A percentile compares a stretch with the other conserved stretches of the same genome.
Evolutionary conservation across 2,797 vertebrate genomes (phyloP).

Genomic region (Urophycis tenuis): DNA sequence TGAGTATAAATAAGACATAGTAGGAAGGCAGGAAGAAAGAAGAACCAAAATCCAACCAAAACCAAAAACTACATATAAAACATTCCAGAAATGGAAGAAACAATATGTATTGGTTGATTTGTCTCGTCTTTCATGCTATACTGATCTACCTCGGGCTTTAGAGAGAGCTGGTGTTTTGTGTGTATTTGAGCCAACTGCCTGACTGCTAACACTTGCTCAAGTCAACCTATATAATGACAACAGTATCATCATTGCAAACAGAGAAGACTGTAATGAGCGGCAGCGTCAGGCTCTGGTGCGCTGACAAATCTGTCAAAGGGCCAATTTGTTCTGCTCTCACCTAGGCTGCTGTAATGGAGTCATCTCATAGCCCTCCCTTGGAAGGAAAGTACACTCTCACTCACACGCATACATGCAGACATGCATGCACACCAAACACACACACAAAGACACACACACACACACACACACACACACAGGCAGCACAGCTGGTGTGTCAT

Average conservation of each 20-base stretch:
- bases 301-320: conserved; percentile 17
- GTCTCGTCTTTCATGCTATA: not conserved
- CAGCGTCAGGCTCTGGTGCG: not conserved
- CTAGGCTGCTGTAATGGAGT: conserved; percentile 16
- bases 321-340: conserved; percentile 18
- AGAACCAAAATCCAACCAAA: not conserved
- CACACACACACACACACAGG: not conserved
- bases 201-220: not conserved
- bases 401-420: not conserved
- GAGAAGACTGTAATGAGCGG: not conserved
- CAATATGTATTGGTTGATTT: no score
- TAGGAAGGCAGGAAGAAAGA: not conserved
- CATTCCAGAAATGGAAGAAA: not conserved
- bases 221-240: not conserved
- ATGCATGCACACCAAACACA: not conserved
- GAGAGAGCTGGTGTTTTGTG: not conserved
- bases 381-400: not conserved
- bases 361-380: not conserved
- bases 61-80: not conserved
- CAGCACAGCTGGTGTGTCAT: conserved; percentile 7
- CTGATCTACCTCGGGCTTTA: not conserved
- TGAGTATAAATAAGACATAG: not conserved
- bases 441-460: not conserved
- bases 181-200: not conserved
- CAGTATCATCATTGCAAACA: conserved; percentile 6